These are phyloP conservation scores for Rhynchotus rufescens DNA, from an alignment of 2,797 vertebrate genomes.

Conservation along the genomic window DNA sequence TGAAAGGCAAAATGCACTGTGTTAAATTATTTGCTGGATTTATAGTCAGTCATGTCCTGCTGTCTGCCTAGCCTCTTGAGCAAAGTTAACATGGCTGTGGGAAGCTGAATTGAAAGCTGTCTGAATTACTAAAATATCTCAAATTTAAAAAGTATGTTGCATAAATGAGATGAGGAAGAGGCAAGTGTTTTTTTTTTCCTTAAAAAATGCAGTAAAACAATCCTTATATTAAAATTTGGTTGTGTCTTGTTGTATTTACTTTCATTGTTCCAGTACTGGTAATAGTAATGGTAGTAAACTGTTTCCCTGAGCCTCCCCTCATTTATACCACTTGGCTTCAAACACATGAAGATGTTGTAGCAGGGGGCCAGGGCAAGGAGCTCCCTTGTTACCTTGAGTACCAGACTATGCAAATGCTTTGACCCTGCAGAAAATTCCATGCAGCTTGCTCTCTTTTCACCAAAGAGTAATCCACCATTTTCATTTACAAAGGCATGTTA, in stretches of 20 bases:
- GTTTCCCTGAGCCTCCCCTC: not conserved
- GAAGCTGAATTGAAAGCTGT: not conserved
- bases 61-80: not conserved
- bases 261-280: not conserved
- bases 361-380: not conserved
- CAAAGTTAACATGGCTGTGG: not conserved
- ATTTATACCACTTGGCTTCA: not conserved
- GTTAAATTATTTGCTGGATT: not conserved
- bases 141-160: not conserved
- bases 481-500: not conserved
- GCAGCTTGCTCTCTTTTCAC: not conserved
- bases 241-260: not conserved
- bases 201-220: not conserved
- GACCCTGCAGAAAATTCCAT: not conserved
- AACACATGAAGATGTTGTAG: not conserved
- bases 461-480: not conserved
- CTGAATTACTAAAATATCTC: not conserved
- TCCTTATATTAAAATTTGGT: not conserved
- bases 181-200: not conserved
- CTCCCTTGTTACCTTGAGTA: not conserved
- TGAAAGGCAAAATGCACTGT: not conserved
- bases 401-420: not conserved
- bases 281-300: not conserved
- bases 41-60: not conserved
- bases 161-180: not conserved